A percentile compares a stretch with the other conserved stretches of the same genome.
These are phyloP conservation scores for Acipenser transmontanus DNA, from an alignment of 2,797 vertebrate genomes.

Conservation along the genomic window DNA sequence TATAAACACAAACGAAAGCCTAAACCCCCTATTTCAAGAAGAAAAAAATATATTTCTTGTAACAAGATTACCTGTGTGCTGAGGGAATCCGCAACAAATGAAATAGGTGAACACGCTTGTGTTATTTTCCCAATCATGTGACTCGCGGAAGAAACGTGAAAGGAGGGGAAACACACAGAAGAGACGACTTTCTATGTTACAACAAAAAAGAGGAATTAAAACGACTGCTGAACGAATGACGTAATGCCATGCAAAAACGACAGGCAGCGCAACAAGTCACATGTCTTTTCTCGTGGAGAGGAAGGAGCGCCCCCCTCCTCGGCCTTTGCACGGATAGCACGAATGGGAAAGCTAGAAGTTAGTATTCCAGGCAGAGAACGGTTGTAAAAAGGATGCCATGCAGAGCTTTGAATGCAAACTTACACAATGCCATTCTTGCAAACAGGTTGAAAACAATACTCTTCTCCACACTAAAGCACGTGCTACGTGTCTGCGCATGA, in stretches of 20 bases:
- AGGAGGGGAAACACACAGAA: not conserved
- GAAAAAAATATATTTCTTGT: too few relatives aligned
- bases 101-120: constrained; percentile 1
- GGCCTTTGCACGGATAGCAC: too few relatives aligned
- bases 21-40: too few relatives aligned
- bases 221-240: not conserved
- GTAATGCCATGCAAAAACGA: constrained; percentile 15
- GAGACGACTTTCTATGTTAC: not conserved
- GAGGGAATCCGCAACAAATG: constrained; percentile 8
- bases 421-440: too few relatives aligned
- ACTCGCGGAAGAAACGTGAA: constrained; percentile 9
- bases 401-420: too few relatives aligned
- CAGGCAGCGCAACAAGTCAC: not conserved
- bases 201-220: not conserved
- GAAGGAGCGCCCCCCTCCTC: not conserved
- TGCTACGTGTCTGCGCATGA: too few relatives aligned
- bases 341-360: too few relatives aligned
- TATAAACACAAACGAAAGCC: too few relatives aligned
- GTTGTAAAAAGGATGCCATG: too few relatives aligned
- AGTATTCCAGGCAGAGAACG: too few relatives aligned
- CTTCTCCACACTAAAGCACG: too few relatives aligned
- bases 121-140: constrained; percentile 16
- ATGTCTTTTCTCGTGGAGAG: not conserved
- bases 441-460: too few relatives aligned
- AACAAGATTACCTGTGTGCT: constrained; percentile 11